Evolutionary conservation across 2,888 invertebrate genomes (phyloP), one percentile per base, ranked within the genome.

Genomic region (Pristionchus exspectatus): DNA sequence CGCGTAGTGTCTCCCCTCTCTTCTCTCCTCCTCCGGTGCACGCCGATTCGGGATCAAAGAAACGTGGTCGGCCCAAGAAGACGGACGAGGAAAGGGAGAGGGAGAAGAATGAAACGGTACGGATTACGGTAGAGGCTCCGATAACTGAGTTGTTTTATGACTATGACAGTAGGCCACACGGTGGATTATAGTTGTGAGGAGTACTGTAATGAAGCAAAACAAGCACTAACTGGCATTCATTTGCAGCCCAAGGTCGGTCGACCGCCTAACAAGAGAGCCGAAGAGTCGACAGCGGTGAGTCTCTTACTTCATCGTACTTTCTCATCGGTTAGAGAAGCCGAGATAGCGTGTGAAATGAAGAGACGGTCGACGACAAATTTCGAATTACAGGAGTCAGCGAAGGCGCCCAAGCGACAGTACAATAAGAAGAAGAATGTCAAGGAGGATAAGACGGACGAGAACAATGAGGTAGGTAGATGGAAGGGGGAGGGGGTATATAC

Each of bases 11-110:
- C 27, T 50, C 44, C 12, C 44, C 44, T 9, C 3, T 50, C 44
- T 50, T 12, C 44, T 50, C 44, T 12, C 44, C 44, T 12, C 44
- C 44, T 50, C 44, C 44, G 10, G 38, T 77, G 33, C 81, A 18
- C 18, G 2, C n/a, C 50, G 44, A 83, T 18, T 30, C 83, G 4
- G 16, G 59, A 5, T 24, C 24, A 10, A 56, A 38, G 30, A 56
- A 33, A 33, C 27, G 84, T 4, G 84, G 84, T 9, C 27, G 84
- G 0, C 84, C 84, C 30, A 85, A 33, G 84, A 85, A 85, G 84
- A 59, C 56, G 2, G 84, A 85, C 9, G 81, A 81, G 38, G 59
- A 85, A 7, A 59, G 59, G 24, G 50, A 50, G 56, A 38, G 50
- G 30, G 83, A 83, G n/a, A 81, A n/a, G 74, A 72, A 72, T 27